phyloP scores from a whole-genome alignment of 2,113 vertebrate species.

The Xiphophorus couchianus region DNA sequence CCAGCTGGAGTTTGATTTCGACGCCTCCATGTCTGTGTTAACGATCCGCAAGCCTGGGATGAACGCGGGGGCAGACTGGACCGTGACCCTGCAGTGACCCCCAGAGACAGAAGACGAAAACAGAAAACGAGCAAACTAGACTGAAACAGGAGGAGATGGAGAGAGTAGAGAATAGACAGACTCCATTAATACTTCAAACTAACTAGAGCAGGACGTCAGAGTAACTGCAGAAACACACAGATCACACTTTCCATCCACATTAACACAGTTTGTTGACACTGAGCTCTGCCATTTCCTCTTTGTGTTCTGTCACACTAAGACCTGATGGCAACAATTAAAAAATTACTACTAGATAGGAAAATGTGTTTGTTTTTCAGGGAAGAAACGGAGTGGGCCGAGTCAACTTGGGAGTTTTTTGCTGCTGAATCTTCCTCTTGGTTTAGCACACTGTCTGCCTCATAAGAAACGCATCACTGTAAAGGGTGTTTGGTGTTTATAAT shows the following conservation, averaged over 20 bases:
- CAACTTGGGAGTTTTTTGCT: background rate
- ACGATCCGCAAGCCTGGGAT: constrained; percentile 87
- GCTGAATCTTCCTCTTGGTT: background rate
- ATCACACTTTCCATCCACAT: constrained; percentile 9
- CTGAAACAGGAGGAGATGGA: constrained; percentile 3
- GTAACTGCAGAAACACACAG: constrained; percentile 29
- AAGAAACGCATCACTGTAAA: background rate
- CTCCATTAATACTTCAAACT: constrained; percentile 21
- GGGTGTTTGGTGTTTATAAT: constrained; percentile 32
- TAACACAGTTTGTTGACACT: constrained; percentile 30
- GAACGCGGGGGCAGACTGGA: constrained; percentile 85
- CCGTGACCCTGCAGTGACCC: constrained; percentile 81
- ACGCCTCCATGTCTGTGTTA: constrained; percentile 82
- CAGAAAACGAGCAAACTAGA: constrained; percentile 10
- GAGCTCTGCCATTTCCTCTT: constrained; percentile 27
- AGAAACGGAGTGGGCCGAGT: constrained; percentile 16
- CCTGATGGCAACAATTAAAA: constrained; percentile 15
- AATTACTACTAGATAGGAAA: constrained; percentile 36
- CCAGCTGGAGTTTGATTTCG: constrained; percentile 85
- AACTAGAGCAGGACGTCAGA: constrained; percentile 33
- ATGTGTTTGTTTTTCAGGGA: constrained; percentile 31
- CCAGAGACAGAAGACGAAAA: background rate
- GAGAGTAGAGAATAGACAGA: constrained; percentile 13
- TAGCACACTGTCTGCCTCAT: constrained; percentile 8
- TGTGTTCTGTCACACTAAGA: constrained; percentile 48